A percentile compares a stretch with the other conserved stretches of the same genome.
Conservation (phyloP, 2,797 vertebrate species). For the Danio aesculapii region DNA sequence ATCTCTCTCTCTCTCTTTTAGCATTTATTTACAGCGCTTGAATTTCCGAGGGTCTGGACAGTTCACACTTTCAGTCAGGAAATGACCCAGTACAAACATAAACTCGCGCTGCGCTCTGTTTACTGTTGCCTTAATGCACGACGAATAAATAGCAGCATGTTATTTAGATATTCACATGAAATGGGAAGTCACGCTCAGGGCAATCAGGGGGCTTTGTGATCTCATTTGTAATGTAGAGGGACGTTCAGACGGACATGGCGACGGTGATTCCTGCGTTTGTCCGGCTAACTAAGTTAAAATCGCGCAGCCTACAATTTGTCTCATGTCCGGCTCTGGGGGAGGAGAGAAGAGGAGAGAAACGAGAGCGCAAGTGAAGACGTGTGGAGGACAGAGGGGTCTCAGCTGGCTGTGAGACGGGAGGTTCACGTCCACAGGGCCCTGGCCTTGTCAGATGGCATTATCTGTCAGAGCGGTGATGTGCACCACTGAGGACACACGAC, state of each 20-base stretch:
- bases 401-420: constrained; percentile 68
- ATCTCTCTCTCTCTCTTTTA: not conserved
- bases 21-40: constrained; percentile 60
- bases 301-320: constrained; percentile 58
- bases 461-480: constrained; percentile 79
- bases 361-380: constrained; percentile 54
- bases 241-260: constrained; percentile 55
- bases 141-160: constrained; percentile 74
- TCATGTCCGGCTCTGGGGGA: constrained; percentile 49
- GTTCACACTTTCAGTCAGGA: constrained; percentile 65
- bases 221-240: constrained; percentile 50
- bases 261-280: constrained; percentile 54
- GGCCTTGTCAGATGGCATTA: constrained; percentile 83
- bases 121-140: constrained; percentile 69
- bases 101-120: constrained; percentile 72
- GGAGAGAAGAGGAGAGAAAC: constrained; percentile 39
- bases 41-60: constrained; percentile 47
- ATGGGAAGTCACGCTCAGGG: constrained; percentile 55
- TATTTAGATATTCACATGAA: constrained; percentile 73
- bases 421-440: constrained; percentile 72
- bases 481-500: constrained; percentile 74
- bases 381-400: constrained; percentile 57
- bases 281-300: constrained; percentile 64
- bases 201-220: constrained; percentile 52
- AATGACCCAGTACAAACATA: constrained; percentile 71